These are phyloP conservation scores for Leptobrachium leishanense DNA, from an alignment of 2,113 vertebrate genomes.

Conservation along the genomic window DNA sequence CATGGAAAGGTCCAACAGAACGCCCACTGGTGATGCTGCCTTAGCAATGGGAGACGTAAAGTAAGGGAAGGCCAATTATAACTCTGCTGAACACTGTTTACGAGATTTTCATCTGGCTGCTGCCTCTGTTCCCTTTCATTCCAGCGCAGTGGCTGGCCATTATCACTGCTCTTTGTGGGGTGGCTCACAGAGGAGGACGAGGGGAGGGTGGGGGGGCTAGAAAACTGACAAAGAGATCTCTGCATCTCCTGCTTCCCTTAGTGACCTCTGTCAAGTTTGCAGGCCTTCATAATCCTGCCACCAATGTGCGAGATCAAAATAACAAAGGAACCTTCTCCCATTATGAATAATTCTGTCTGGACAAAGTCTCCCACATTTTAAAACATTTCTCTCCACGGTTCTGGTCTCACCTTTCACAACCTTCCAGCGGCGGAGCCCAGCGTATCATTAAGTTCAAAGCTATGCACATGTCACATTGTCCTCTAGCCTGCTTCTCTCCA, in stretches of 20 bases:
- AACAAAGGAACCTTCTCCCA: slow-evolving; percentile 42
- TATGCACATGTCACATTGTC: slow-evolving; percentile 40
- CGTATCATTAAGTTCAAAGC: slow-evolving; percentile 48
- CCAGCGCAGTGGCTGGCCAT: slow-evolving; percentile 21
- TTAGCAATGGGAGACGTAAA: slow-evolving; percentile 29
- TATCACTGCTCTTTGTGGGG: slow-evolving; percentile 45
- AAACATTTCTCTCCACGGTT: slow-evolving; percentile 41
- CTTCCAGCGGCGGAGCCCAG: slow-evolving; percentile 40
- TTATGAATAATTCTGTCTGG: slow-evolving; percentile 50
- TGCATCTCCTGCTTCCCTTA: not conserved
- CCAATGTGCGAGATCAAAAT: slow-evolving; percentile 44
- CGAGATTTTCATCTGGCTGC: slow-evolving; percentile 30
- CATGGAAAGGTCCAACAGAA: slow-evolving; percentile 14
- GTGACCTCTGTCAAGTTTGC: not conserved
- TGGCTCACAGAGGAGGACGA: not conserved
- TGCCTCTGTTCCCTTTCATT: slow-evolving; percentile 43
- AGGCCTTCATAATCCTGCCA: slow-evolving; percentile 44
- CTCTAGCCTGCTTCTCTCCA: slow-evolving; percentile 12
- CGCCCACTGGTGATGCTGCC: slow-evolving; percentile 28
- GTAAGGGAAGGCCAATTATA: slow-evolving; percentile 19
- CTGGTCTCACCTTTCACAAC: slow-evolving; percentile 42
- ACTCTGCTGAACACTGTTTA: slow-evolving; percentile 39
- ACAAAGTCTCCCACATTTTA: slow-evolving; percentile 48
- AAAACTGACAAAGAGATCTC: slow-evolving; percentile 3
- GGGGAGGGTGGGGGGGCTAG: not conserved